Conservation (phyloP, 2,797 vertebrate species). For the Heteromormyrus szaboi region DNA sequence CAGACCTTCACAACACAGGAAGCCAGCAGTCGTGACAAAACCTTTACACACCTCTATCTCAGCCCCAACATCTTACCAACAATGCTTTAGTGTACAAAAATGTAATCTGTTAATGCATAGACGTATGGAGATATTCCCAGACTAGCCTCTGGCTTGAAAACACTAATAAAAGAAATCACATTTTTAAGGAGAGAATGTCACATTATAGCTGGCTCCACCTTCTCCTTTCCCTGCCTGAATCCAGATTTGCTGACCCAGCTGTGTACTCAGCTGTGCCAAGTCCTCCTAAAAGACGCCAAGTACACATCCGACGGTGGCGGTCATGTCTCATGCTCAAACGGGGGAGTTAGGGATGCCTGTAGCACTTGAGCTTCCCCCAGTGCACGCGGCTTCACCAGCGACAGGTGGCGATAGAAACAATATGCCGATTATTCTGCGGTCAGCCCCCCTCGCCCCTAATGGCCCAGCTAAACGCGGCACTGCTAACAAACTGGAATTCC, state of each 20-base stretch:
- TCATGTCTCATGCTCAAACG: background rate
- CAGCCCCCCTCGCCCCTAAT: background rate
- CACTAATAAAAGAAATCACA: background rate
- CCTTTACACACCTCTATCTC: background rate
- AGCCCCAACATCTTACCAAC: background rate
- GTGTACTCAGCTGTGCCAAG: background rate
- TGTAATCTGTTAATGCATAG: background rate
- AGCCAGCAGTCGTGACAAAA: background rate
- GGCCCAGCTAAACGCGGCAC: background rate
- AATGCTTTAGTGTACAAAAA: background rate
- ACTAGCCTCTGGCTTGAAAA: background rate
- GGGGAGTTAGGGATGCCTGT: background rate
- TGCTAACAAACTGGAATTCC: background rate
- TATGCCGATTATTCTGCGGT: background rate
- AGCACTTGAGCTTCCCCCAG: background rate
- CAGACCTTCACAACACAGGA: background rate
- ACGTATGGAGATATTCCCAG: background rate
- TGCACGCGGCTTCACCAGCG: background rate
- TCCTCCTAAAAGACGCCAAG: background rate
- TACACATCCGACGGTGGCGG: background rate
- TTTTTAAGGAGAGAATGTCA: background rate
- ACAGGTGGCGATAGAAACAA: background rate
- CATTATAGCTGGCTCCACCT: background rate
- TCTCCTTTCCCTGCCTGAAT: background rate
- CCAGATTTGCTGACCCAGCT: background rate